These are phyloP conservation scores for Nycticorax nycticorax DNA, from an alignment of 2,113 vertebrate species.

Conservation along the genomic window DNA sequence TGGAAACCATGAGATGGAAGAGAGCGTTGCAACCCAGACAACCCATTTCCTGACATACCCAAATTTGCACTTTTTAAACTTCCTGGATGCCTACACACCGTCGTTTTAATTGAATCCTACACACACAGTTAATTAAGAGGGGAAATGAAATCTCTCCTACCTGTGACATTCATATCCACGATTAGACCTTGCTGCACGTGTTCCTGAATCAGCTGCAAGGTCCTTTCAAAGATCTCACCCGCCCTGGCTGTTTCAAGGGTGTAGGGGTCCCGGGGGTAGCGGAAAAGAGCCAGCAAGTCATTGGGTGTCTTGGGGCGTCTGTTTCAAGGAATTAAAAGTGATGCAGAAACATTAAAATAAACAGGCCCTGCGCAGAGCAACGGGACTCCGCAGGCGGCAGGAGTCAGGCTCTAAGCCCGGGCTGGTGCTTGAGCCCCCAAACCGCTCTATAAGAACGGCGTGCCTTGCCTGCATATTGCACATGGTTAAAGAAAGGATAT, in stretches of 20 bases:
- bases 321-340: background rate
- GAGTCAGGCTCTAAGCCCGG: background rate
- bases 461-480: background rate
- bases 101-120: background rate
- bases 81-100: background rate
- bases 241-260: constrained; percentile 73
- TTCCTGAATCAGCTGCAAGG: constrained; percentile 75
- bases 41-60: background rate
- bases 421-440: background rate
- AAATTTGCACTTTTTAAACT: background rate
- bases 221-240: constrained; percentile 76
- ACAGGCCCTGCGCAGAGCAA: background rate
- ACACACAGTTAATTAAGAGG: background rate
- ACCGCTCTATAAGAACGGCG: fast-evolving
- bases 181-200: constrained; percentile 71
- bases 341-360: background rate
- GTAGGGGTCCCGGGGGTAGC: constrained; percentile 75
- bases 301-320: constrained; percentile 74
- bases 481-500: background rate
- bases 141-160: constrained; percentile 24
- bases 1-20: background rate
- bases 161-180: constrained; percentile 71
- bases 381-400: background rate
- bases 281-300: constrained; percentile 74
- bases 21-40: background rate